Base-by-base conservation (phyloP, 2,888 invertebrate species). In the Eupithecia subfuscata region DNA sequence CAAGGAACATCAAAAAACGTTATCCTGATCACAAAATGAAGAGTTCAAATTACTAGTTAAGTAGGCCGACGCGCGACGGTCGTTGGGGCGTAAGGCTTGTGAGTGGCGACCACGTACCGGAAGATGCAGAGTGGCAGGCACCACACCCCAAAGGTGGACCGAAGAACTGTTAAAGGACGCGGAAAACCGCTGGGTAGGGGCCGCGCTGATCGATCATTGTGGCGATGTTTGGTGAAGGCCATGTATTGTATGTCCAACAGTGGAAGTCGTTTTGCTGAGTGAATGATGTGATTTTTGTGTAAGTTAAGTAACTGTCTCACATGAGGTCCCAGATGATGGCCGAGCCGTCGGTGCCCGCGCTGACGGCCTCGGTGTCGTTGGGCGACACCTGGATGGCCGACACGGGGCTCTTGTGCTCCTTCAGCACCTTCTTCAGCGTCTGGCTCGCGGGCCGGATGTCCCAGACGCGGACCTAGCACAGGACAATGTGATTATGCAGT, bases 311-410 rank as follows among this genome's bases (percentile, higher is more conserved):
- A n/a, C 18, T 18, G 11, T 60, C 93, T 95, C 88, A 98, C 98
- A 96, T 91, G 30, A 99, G 94, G 87, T 98, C 98, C 99, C 99
- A 99, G 79, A 99, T 97, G 81, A 99, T 98, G 87, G 98, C 98
- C 6, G 98, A 98, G 16, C 99, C 99, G 91, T 99, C 99, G 0
- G 97, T 97, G 67, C 98, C 98, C 0, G 98, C 97, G 85, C 98
- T 98, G 22, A 98, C 97, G 0, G 98, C 98, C 89, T 98, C 97
- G 0, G 96, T 96, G 85, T 98, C 96, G 84, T 96, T 96, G 77
- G 96, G 95, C 43, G 97, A 97, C 75, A 98, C 96, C 80, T 97
- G 96, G 81, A 99, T 96, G 37, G 97, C 96, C 0, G 98, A 97
- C 75, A 99, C 97, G 0, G 97, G 97, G 14, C 97, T 98, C 86